phyloP scores from a whole-genome alignment of 2,797 vertebrate species.

The Esox masquinongy region DNA sequence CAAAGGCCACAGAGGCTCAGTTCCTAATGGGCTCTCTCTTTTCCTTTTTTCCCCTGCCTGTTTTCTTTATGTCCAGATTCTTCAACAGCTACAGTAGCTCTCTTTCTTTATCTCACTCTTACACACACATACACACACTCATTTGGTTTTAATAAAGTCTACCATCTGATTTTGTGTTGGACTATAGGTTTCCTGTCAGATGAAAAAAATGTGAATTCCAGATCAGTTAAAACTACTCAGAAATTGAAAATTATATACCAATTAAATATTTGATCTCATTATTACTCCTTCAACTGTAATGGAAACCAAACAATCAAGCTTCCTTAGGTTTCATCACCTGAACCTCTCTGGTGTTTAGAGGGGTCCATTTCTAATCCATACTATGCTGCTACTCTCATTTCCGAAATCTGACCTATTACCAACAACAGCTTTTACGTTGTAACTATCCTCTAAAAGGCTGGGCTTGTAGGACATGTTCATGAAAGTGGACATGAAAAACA shows the following conservation, averaged over 20 bases:
- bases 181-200: background rate
- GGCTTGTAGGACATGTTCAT: no score
- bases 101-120: background rate
- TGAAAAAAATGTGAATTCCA: background rate
- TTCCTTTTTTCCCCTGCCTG: conserved; percentile 20
- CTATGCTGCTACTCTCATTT: conserved; percentile 70
- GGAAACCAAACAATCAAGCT: background rate
- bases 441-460: no score
- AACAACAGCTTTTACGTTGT: conserved; percentile 55
- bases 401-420: conserved; percentile 73
- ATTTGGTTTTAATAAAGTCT: conserved; percentile 1
- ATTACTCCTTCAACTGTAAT: background rate
- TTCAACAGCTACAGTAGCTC: background rate
- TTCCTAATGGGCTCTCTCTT: conserved; percentile 50
- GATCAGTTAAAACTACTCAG: background rate
- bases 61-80: conserved; percentile 23
- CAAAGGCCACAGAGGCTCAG: conserved; percentile 15
- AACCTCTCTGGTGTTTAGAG: conserved; percentile 42
- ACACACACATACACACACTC: background rate
- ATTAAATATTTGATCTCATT: background rate
- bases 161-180: background rate
- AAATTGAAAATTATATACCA: background rate
- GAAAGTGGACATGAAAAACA: no score
- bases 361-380: conserved; percentile 73
- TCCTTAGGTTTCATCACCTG: background rate